A percentile compares a stretch with the other conserved stretches of the same genome.
phyloP scores from a whole-genome alignment of 2,113 vertebrate genomes.

The Neodontobutis hainanensis region DNA sequence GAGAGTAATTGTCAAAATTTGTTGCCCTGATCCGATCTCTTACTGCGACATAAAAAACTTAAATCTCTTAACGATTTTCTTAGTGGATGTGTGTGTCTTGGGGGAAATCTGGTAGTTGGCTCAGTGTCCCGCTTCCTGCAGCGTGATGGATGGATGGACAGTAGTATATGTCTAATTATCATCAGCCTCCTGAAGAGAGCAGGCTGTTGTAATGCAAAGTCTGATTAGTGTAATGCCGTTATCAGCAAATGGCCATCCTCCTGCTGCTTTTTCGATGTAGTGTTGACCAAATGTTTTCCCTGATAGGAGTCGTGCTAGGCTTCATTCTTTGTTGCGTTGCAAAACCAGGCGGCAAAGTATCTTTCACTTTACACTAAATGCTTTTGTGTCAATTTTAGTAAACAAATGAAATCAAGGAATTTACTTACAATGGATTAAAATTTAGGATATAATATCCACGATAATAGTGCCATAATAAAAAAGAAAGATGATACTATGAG shows the following conservation, averaged over 20 bases:
- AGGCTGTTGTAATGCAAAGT: slow-evolving; percentile 42
- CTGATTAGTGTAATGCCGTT: slow-evolving; percentile 54
- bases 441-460: no score
- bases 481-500: no score
- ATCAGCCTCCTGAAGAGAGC: slow-evolving; percentile 67
- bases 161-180: slow-evolving; percentile 62
- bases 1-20: slow-evolving; percentile 37
- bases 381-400: no score
- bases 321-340: not conserved
- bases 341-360: not conserved
- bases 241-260: slow-evolving; percentile 49
- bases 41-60: slow-evolving; percentile 3
- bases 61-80: slow-evolving; percentile 22
- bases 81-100: slow-evolving; percentile 23
- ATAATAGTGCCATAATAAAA: no score
- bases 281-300: slow-evolving; percentile 31
- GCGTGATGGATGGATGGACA: slow-evolving; percentile 61
- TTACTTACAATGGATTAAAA: no score
- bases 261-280: slow-evolving; percentile 42
- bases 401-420: no score
- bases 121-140: slow-evolving; percentile 44
- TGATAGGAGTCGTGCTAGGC: not conserved
- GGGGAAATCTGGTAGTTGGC: slow-evolving; percentile 15
- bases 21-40: slow-evolving; percentile 9
- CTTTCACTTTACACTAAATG: not conserved